Evolutionary conservation across 2,797 vertebrate genomes (phyloP).

Genomic region (Pseudomugil tenellus): DNA sequence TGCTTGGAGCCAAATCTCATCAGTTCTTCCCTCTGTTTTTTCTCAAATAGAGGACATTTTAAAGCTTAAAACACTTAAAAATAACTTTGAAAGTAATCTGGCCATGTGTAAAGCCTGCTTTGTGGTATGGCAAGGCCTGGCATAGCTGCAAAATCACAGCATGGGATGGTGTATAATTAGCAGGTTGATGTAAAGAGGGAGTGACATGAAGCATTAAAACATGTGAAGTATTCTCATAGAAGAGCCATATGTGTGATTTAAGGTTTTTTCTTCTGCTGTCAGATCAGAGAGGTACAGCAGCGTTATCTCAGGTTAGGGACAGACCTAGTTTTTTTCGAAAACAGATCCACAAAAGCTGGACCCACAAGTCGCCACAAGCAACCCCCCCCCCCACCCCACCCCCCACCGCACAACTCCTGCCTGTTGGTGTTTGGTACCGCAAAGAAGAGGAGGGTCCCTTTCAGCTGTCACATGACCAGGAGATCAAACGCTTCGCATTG

Average conservation of each 20-base stretch:
- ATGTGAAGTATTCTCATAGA: conserved; percentile 43
- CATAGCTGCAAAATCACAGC: conserved; percentile 25
- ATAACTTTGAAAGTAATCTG: conserved; percentile 11
- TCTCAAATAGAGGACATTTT: conserved; percentile 9
- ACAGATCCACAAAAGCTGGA: conserved; percentile 46
- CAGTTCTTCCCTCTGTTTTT: not conserved
- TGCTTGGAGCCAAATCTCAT: conserved; percentile 27
- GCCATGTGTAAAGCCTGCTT: conserved; percentile 10
- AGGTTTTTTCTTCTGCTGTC: conserved; percentile 13
- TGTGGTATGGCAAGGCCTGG: conserved; percentile 29
- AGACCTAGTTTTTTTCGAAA: conserved; percentile 57
- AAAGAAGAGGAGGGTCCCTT: conserved; percentile 41
- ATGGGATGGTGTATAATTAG: conserved; percentile 44
- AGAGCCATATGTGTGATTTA: conserved; percentile 23
- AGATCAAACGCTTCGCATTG: conserved; percentile 73
- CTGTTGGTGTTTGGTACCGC: conserved; percentile 36
- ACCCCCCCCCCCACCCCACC: not conserved
- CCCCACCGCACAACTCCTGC: conserved; percentile 12
- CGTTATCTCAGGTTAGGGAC: conserved; percentile 75
- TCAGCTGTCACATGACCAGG: conserved; percentile 68
- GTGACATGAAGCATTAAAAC: conserved; percentile 55
- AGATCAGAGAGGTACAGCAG: conserved; percentile 50
- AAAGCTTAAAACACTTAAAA: conserved; percentile 34
- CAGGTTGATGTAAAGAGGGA: conserved; percentile 45
- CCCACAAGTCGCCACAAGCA: conserved; percentile 11